A percentile compares a stretch with the other conserved stretches of the same genome.
These are phyloP conservation scores for Motacilla alba DNA, from an alignment of 2,113 vertebrate genomes.

Conservation along the genomic window DNA sequence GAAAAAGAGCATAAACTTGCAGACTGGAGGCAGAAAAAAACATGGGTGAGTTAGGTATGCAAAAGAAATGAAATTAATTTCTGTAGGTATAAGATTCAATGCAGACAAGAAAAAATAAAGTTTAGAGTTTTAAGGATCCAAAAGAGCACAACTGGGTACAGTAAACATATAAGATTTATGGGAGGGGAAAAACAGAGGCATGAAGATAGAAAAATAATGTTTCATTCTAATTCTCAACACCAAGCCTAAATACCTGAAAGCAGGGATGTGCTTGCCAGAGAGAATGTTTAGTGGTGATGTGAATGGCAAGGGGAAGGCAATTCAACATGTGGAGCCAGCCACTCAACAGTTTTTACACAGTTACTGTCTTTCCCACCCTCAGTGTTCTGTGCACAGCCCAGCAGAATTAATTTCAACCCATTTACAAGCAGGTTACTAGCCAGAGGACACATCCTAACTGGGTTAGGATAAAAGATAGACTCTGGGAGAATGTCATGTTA, in stretches of 20 bases:
- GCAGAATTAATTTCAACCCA: neutral
- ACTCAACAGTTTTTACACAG: neutral
- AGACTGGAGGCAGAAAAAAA: neutral
- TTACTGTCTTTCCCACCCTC: neutral
- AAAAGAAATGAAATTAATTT: constrained; percentile 36
- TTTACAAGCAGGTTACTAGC: neutral
- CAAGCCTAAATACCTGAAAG: neutral
- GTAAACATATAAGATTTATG: neutral
- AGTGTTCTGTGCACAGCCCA: neutral
- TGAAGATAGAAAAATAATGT: neutral
- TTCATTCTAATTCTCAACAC: neutral
- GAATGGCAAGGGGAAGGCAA: neutral
- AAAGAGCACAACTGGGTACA: neutral
- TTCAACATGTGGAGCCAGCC: neutral
- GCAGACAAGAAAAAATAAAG: neutral
- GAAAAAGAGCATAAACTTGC: neutral
- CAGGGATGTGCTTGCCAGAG: neutral
- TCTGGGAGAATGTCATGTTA: neutral
- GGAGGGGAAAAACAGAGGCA: neutral
- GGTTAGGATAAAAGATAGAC: neutral
- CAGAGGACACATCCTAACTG: neutral
- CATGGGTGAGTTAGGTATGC: neutral
- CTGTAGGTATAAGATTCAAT: neutral
- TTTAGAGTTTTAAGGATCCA: neutral
- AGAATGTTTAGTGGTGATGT: neutral